These are phyloP conservation scores for Lasioglossum calceatum DNA, from an alignment of 2,888 invertebrate species.

Conservation along the genomic window DNA sequence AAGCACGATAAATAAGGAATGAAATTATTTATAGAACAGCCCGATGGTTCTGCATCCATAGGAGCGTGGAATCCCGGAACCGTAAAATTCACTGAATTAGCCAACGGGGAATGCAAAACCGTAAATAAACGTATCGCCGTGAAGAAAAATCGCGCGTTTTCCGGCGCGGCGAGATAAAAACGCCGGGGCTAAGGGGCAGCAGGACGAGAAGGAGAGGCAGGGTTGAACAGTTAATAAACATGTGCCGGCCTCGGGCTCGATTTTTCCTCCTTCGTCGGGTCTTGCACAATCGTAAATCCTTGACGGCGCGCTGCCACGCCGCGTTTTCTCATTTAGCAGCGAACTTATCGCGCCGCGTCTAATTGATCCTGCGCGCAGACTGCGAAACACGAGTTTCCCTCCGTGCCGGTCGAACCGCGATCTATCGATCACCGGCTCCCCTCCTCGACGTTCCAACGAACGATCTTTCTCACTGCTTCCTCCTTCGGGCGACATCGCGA, in stretches of 20 bases:
- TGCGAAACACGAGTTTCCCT: slow-evolving; percentile 23
- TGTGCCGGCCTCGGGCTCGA: slow-evolving; percentile 41
- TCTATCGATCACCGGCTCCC: slow-evolving; percentile 29
- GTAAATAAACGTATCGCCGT: slow-evolving; percentile 30
- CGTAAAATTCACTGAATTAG: slow-evolving; percentile 13
- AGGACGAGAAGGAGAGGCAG: background rate
- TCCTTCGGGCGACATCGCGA: background rate
- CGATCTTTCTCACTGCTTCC: background rate
- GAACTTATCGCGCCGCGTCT: slow-evolving; percentile 67
- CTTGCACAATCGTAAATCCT: slow-evolving; percentile 66
- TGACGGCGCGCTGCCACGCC: slow-evolving; percentile 34
- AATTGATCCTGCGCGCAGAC: slow-evolving; percentile 56
- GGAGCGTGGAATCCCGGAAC: background rate
- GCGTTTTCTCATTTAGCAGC: slow-evolving; percentile 66
- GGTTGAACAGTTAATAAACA: slow-evolving; percentile 45
- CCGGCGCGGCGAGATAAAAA: slow-evolving; percentile 31
- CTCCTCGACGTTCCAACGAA: background rate
- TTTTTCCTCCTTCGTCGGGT: slow-evolving; percentile 56
- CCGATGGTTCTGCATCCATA: background rate
- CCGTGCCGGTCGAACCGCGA: slow-evolving; percentile 15
- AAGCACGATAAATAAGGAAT: background rate
- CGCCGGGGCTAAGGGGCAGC: background rate
- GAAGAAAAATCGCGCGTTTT: slow-evolving; percentile 32
- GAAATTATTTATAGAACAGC: background rate
- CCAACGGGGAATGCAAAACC: slow-evolving; percentile 10